Conservation (phyloP, 2,888 invertebrate genomes). For the Xanthorhoe spadicearia region DNA sequence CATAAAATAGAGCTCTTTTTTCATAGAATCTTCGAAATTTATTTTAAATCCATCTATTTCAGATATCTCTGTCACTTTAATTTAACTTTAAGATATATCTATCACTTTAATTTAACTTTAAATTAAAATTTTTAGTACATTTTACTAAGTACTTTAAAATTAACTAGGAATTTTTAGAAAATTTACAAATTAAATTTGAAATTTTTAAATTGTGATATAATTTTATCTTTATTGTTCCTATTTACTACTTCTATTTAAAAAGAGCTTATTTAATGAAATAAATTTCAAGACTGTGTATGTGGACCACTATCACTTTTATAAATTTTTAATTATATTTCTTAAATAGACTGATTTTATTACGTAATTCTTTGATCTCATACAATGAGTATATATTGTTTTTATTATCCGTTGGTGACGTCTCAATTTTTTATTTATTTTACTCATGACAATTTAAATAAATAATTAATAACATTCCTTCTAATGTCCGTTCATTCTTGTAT, state of each 20-base stretch:
- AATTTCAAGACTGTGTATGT: slow-evolving; percentile 23
- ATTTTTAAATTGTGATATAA: not conserved
- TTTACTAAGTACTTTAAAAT: not conserved
- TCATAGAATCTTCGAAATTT: not conserved
- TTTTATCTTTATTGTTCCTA: not conserved
- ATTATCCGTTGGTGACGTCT: not conserved
- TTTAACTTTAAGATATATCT: no score
- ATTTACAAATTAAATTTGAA: not conserved
- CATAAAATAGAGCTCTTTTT: slow-evolving; percentile 9
- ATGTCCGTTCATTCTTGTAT: not conserved
- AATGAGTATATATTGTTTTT: slow-evolving; percentile 47
- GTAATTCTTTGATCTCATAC: slow-evolving; percentile 59
- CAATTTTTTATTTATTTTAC: not conserved
- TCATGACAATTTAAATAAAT: not conserved
- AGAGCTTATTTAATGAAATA: slow-evolving; percentile 27
- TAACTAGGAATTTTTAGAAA: not conserved
- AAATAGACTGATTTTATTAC: slow-evolving; percentile 61
- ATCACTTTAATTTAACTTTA: not conserved
- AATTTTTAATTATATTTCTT: slow-evolving; percentile 46
- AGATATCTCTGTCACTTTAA: no score
- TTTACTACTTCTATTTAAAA: not conserved
- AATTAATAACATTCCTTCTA: not conserved
- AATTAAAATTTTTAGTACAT: not conserved
- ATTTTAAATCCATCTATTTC: no score
- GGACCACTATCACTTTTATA: slow-evolving; percentile 34